Evolutionary conservation across 2,888 invertebrate genomes (phyloP).

Genomic region (Sarcophaga caerulescens): DNA sequence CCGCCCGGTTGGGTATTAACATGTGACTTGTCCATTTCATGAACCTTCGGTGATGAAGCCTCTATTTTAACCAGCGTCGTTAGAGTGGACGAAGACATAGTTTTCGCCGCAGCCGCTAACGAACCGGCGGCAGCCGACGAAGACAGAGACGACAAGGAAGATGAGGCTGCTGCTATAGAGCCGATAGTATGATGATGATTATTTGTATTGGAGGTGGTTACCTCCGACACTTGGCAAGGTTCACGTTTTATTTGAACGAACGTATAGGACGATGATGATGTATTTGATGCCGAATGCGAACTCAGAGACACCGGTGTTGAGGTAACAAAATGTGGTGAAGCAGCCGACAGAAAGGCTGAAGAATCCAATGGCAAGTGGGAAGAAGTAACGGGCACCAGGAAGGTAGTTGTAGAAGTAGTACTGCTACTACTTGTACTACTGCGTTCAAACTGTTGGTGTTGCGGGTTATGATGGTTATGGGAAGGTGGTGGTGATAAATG

Average conservation of each 20-base stretch:
- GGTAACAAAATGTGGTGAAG: conserved; percentile 73
- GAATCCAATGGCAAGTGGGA: conserved; percentile 74
- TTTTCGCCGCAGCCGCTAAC: conserved; percentile 74
- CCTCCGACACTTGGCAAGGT: conserved; percentile 81
- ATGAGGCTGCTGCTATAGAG: conserved; percentile 68
- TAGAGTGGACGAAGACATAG: conserved; percentile 78
- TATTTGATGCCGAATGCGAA: conserved; percentile 67
- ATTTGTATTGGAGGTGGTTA: conserved; percentile 80
- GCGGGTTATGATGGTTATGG: conserved; percentile 46
- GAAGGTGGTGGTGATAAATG: conserved; percentile 28
- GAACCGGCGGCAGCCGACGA: conserved; percentile 59
- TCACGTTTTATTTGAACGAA: conserved; percentile 81
- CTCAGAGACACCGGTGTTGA: conserved; percentile 65
- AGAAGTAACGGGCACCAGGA: conserved; percentile 75
- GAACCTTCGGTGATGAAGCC: conserved; percentile 79
- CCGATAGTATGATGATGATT: conserved; percentile 72
- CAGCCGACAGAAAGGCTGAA: conserved; percentile 55
- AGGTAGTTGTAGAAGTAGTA: conserved; percentile 71
- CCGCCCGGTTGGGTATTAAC: conserved; percentile 60
- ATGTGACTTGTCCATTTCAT: conserved; percentile 76
- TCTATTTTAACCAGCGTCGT: conserved; percentile 80
- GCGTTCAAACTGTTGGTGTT: conserved; percentile 69
- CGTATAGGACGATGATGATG: conserved; percentile 73
- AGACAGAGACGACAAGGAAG: conserved; percentile 70
- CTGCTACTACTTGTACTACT: conserved; percentile 63